Base-by-base conservation (phyloP, 2,888 invertebrate species). In the Drosophila kambysellisi region DNA sequence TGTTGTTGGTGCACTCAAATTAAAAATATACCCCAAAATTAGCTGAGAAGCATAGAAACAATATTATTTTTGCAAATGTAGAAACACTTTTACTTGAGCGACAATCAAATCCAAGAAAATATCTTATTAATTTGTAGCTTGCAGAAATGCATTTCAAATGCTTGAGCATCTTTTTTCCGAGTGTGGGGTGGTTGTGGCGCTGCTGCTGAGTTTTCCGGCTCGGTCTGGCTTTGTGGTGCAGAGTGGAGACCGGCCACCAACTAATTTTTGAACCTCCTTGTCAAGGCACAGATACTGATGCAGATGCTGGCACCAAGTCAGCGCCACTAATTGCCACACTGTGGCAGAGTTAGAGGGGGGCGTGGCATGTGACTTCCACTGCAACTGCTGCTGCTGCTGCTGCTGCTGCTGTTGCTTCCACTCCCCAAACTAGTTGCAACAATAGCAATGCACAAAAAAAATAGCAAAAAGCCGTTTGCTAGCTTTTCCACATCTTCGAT, bases 401-500 rank as follows among this genome's bases (percentile, higher is more conserved):
- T 37, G 3, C 0, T 17, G 37, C 30, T 70, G 59, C 64, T 48
- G 64, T 52, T 33, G 66, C 43, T 41, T 79, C 75, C 78, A 78
- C 78, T 79, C 78, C 79, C 79, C 53, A 62, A 46, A 67, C 43
- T 63, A 32, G 17, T 33, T n/a, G 20, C 54, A 66, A 29, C 51
- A 51, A 51, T 17, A 58, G 6, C 50, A 56, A 32, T 46, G 46
- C 46, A 25, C 15, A 46, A 46, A 46, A 37, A n/a, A 43, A 30
- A 35, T 1, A 41, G 43, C 60, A 33, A 58, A 62, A 68, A 74
- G 75, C 76, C 75, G 74, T 76, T 73, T 56, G 33, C 62, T 29
- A 48, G 15, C 75, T 79, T 62, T 79, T 80, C 77, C 77, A 80
- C 79, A 80, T 83, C 81, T 81, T 81, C 84, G 80, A 78, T 82